Base-by-base conservation (phyloP, 2,888 invertebrate species). In the Celastrina argiolus region DNA sequence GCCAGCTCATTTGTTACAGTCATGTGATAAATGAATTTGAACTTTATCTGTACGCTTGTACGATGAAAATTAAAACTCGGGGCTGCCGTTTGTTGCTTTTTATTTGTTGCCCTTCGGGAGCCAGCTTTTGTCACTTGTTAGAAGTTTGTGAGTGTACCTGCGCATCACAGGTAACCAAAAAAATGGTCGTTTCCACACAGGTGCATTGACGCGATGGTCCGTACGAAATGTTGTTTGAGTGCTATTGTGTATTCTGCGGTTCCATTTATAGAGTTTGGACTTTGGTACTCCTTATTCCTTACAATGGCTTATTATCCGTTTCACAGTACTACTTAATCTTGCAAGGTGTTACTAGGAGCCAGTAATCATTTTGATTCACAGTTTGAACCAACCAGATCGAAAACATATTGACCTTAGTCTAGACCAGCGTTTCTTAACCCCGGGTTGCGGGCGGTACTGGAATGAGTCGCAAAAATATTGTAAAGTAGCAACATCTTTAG, bases 141-240 rank as follows among this genome's bases (percentile, higher is more conserved):
- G 12, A 51, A 5, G 51, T 51, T 51, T 51, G 10, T 22, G 51
- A 51, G 45, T 45, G 45, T 18, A 18, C 12, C 22, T 51, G 51
- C 12, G 51, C 12, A 51, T 51, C 51, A 26, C 51, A 12, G 51
- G 51, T 51, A 51, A 51, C 51, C 22, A 51, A 51, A 51, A 45
- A 51, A 51, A 51, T 51, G 51, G 51, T 26, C 51, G 22, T 51
- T 51, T 51, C 51, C 51, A 22, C 51, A 51, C 51, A 51, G 51
- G 51, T 51, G 51, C 51, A 51, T 51, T 51, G 51, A 51, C 51
- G 10, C 51, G 22, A 51, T 51, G 51, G 22, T 51, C 22, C 22
- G 12, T 51, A 51, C 12, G 22, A 51, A 10, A 51, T 22, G 14
- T 51, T 51, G 51, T 51, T 51, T 51, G 51, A 51, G 26, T 22